Percentiles rank a stretch among this genome's conserved stretches.
phyloP scores from a whole-genome alignment of 2,797 vertebrate species.

The Phyllotis vaccarum region DNA sequence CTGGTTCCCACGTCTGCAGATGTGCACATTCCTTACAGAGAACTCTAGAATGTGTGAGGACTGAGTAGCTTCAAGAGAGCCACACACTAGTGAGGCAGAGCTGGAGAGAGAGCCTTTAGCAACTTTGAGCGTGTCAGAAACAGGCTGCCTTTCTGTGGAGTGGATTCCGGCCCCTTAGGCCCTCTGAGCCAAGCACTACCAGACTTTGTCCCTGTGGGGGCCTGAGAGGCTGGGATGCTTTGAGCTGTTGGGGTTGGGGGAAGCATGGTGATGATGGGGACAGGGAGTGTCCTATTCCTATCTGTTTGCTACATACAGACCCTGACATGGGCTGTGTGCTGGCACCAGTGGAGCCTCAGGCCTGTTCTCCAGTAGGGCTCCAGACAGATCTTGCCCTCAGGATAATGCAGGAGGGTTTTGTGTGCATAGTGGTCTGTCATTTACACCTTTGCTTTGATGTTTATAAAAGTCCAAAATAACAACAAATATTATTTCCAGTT shows the following conservation, averaged over 20 bases:
- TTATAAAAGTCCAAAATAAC: neutral
- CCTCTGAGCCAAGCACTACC: rapidly evolving
- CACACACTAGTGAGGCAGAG: neutral
- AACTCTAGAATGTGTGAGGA: neutral
- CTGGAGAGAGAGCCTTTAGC: rapidly evolving
- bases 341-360: too few relatives aligned
- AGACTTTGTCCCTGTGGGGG: too few relatives aligned
- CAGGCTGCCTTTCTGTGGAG: neutral
- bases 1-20: neutral
- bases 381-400: rapidly evolving
- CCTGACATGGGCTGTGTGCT: neutral
- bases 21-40: neutral
- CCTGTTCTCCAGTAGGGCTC: neutral
- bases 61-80: neutral
- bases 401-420: too few relatives aligned
- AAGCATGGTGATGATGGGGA: neutral
- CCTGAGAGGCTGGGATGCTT: neutral
- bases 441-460: rapidly evolving
- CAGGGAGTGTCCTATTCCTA: neutral
- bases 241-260: neutral
- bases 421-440: neutral
- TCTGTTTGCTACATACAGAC: neutral
- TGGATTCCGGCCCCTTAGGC: neutral
- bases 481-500: neutral
- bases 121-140: neutral